phyloP scores from a whole-genome alignment of 2,888 invertebrate genomes.

The Hydraecia micacea region DNA sequence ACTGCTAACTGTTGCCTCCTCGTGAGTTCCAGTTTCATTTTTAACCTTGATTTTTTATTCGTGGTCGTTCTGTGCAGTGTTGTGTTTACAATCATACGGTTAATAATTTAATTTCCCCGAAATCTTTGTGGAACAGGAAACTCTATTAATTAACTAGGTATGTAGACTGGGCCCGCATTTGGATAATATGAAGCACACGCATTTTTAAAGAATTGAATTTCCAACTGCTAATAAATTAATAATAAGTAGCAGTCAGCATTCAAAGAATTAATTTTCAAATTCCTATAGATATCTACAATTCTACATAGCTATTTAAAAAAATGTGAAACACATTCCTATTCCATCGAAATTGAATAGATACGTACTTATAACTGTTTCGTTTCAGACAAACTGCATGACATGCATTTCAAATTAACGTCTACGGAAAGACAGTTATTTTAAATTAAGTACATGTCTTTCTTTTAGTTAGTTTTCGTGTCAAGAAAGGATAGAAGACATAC shows the following conservation, averaged over 20 bases:
- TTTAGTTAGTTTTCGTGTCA: not conserved
- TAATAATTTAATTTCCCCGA: slow-evolving; percentile 30
- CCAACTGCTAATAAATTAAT: too few relatives aligned
- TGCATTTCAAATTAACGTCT: slow-evolving; percentile 48
- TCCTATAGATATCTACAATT: not conserved
- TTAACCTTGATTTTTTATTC: slow-evolving; percentile 52
- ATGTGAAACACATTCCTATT: not conserved
- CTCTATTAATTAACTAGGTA: slow-evolving; percentile 1
- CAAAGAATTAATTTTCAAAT: slow-evolving; percentile 1
- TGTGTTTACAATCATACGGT: slow-evolving; percentile 46
- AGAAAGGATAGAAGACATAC: not conserved
- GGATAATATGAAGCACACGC: not conserved
- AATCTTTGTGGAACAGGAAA: slow-evolving; percentile 17
- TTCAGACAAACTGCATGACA: not conserved
- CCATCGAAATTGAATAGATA: not conserved
- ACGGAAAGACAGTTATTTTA: slow-evolving; percentile 29
- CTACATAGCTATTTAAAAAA: not conserved
- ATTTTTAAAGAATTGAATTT: not conserved
- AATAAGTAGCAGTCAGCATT: not conserved
- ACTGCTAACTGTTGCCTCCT: slow-evolving; percentile 42
- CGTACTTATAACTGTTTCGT: slow-evolving; percentile 1
- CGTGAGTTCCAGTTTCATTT: slow-evolving; percentile 62
- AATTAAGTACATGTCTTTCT: not conserved
- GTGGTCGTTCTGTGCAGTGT: slow-evolving; percentile 60
- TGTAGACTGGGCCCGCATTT: slow-evolving; percentile 10